phyloP scores from a whole-genome alignment of 2,888 invertebrate genomes.

The Margaritifera margaritifera region DNA sequence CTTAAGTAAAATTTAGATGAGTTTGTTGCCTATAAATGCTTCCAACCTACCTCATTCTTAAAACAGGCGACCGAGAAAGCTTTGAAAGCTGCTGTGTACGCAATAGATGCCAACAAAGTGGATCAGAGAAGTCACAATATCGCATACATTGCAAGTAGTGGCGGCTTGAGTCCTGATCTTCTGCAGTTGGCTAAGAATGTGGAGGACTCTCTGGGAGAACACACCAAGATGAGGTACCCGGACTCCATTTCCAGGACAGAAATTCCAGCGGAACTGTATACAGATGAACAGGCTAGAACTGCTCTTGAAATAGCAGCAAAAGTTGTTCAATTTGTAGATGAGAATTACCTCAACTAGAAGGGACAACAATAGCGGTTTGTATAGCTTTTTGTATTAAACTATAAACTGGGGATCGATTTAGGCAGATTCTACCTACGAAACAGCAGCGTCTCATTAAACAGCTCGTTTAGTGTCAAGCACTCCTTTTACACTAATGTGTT shows the following conservation, averaged over 20 bases:
- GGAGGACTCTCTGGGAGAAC: slow-evolving; percentile 10
- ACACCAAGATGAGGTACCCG: slow-evolving; percentile 23
- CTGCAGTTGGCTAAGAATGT: slow-evolving; percentile 4
- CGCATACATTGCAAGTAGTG: not conserved
- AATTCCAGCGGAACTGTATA: slow-evolving; percentile 21
- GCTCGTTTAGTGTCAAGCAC: too few species aligned
- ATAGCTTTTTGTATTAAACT: too few species aligned
- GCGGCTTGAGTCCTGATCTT: not conserved
- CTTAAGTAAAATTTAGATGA: not conserved
- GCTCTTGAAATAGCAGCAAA: slow-evolving; percentile 11
- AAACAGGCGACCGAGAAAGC: slow-evolving; percentile 17
- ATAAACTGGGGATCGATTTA: too few species aligned
- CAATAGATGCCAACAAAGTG: slow-evolving; percentile 7
- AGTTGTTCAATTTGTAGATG: slow-evolving; percentile 11
- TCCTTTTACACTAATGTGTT: too few species aligned
- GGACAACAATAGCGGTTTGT: too few species aligned
- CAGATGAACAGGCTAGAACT: slow-evolving; percentile 15
- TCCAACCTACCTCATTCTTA: too few species aligned
- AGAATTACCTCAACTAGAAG: too few species aligned
- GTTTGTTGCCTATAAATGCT: not conserved
- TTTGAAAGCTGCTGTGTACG: slow-evolving; percentile 13
- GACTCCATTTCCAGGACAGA: slow-evolving; percentile 9
- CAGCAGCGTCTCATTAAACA: too few species aligned
- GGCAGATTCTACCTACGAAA: too few species aligned
- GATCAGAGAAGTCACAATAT: not conserved